These are phyloP conservation scores for Phycodurus eques DNA, from an alignment of 2,113 vertebrate species.

Conservation along the genomic window DNA sequence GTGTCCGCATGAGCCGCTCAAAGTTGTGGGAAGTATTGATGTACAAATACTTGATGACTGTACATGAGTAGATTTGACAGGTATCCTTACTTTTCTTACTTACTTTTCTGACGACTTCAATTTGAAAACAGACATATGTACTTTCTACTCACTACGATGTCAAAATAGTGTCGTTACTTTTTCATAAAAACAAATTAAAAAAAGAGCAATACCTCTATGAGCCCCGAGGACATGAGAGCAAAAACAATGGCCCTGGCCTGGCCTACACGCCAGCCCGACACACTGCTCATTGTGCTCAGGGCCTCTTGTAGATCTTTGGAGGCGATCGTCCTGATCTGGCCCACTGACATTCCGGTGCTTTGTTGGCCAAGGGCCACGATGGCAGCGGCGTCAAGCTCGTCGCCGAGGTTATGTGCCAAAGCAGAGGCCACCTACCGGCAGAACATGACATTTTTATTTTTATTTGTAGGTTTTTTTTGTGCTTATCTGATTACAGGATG, in stretches of 20 bases:
- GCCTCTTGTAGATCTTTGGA: constrained; percentile 11
- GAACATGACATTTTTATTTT: not conserved
- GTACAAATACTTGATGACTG: too few species aligned
- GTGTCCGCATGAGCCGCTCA: too few species aligned
- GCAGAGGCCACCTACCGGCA: constrained; percentile 56
- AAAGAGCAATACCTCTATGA: constrained; percentile 48
- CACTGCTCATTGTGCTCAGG: constrained; percentile 34
- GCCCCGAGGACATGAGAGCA: constrained; percentile 38
- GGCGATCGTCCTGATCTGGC: constrained; percentile 36
- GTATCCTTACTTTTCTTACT: too few species aligned
- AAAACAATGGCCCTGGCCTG: constrained; percentile 59
- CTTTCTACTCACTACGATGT: too few species aligned
- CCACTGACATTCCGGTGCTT: constrained; percentile 40
- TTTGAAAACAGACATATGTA: too few species aligned
- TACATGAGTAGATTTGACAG: too few species aligned
- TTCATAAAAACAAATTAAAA: not conserved
- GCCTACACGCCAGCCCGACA: constrained; percentile 58
- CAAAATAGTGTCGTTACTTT: too few species aligned
- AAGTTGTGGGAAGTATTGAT: too few species aligned
- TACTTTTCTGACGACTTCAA: too few species aligned
- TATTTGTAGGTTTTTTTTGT: not conserved
- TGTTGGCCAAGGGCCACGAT: constrained; percentile 55
- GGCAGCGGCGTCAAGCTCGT: not conserved
- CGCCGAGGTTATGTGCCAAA: constrained; percentile 49
- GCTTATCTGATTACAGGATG: too few species aligned